Evolutionary conservation across 1,140 invertebrate species (phyloP).

Genomic region (Andricus grossulariae): DNA sequence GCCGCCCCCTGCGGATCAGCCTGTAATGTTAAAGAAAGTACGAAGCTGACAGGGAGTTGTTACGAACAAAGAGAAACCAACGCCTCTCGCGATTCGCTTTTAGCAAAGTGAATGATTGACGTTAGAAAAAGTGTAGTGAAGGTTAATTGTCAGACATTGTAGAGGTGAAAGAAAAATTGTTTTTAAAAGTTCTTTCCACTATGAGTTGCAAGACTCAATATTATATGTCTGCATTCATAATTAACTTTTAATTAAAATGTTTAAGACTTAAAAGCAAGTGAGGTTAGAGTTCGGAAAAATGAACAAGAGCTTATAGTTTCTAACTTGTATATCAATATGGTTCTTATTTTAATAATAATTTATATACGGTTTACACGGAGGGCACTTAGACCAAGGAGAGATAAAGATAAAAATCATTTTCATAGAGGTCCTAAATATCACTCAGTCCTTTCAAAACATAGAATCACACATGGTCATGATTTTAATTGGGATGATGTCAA

Average conservation of each 20-base stretch:
- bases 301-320: no score
- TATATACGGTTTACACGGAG: no score
- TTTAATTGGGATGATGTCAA: no score
- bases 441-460: no score
- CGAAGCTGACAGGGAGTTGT: slow-evolving; percentile 19
- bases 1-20: slow-evolving; percentile 32
- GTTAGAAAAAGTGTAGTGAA: slow-evolving; percentile 5
- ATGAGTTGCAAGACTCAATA: slow-evolving; percentile 3
- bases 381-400: no score
- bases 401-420: no score
- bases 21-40: slow-evolving; percentile 21
- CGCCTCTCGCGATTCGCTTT: slow-evolving; percentile 24
- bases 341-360: no score
- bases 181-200: neutral
- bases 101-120: slow-evolving; percentile 20
- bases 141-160: neutral
- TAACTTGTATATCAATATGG: no score
- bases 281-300: no score
- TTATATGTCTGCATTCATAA: neutral
- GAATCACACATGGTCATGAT: no score
- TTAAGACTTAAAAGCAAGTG: no score
- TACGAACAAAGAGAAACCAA: slow-evolving; percentile 14
- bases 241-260: neutral
- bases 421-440: no score
- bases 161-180: slow-evolving; percentile 13